Percentiles rank a stretch among this genome's conserved stretches.
Conservation (phyloP, 2,888 invertebrate genomes). For the Rhagophthalmus giganteus region DNA sequence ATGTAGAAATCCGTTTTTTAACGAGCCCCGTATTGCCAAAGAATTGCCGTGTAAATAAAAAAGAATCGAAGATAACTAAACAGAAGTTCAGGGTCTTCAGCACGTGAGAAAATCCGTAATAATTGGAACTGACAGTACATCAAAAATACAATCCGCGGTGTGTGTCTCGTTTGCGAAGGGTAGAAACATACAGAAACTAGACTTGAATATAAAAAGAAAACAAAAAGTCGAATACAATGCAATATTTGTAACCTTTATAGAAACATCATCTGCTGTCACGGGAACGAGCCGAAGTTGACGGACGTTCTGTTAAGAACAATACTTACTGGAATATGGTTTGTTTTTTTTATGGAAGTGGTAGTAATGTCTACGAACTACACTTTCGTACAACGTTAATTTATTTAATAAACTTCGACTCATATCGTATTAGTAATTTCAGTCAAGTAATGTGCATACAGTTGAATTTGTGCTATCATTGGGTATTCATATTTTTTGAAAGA, state of each 20-base stretch:
- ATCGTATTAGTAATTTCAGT: too few species aligned
- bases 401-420: too few species aligned
- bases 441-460: too few species aligned
- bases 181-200: slow-evolving; percentile 18
- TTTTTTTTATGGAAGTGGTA: slow-evolving; percentile 1
- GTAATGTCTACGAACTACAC: not conserved
- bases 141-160: slow-evolving; percentile 31
- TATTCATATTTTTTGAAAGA: too few species aligned
- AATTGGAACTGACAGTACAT: slow-evolving; percentile 41
- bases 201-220: slow-evolving; percentile 34
- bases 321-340: not conserved
- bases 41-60: not conserved
- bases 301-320: slow-evolving; percentile 25
- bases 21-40: too few species aligned
- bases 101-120: slow-evolving; percentile 36
- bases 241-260: slow-evolving; percentile 47
- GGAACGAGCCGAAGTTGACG: slow-evolving; percentile 34
- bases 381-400: too few species aligned
- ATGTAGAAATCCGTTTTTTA: too few species aligned
- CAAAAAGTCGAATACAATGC: slow-evolving; percentile 35
- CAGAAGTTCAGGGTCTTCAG: slow-evolving; percentile 8
- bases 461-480: too few species aligned
- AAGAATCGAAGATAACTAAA: not conserved
- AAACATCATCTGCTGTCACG: slow-evolving; percentile 42
- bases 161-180: slow-evolving; percentile 26